These are phyloP conservation scores for Cynocephalus volans DNA, from an alignment of 2,113 vertebrate species.

Conservation along the genomic window DNA sequence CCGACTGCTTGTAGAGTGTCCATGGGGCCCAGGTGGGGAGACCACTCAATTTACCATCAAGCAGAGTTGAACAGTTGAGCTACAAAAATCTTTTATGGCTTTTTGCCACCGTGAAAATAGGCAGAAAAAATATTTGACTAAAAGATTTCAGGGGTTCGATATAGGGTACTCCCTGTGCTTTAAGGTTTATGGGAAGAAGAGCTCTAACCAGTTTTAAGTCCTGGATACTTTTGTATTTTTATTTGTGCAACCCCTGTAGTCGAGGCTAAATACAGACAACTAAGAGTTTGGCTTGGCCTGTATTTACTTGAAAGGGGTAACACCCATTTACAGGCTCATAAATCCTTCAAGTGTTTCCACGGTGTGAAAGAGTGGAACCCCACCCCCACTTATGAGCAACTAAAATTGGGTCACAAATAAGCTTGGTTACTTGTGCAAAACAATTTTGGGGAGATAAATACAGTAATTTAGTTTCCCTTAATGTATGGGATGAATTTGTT, in stretches of 20 bases:
- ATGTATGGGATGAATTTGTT: slow-evolving; percentile 55
- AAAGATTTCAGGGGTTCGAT: slow-evolving; percentile 54
- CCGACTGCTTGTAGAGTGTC: not conserved
- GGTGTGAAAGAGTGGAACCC: not conserved
- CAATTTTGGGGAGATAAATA: slow-evolving; percentile 19
- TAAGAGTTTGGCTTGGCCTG: slow-evolving; percentile 31
- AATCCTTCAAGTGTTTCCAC: slow-evolving; percentile 53
- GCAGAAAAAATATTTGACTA: not conserved
- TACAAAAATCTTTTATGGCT: not conserved
- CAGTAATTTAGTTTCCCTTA: slow-evolving; percentile 66
- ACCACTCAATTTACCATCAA: not conserved
- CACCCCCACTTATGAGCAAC: slow-evolving; percentile 2
- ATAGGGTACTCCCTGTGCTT: not conserved
- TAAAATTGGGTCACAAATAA: slow-evolving; percentile 68
- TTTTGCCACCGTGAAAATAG: not conserved
- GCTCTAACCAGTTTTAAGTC: slow-evolving; percentile 19
- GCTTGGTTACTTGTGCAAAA: slow-evolving; percentile 28
- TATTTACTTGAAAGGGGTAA: slow-evolving; percentile 62
- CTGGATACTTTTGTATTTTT: slow-evolving; percentile 55
- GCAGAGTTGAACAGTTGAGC: not conserved
- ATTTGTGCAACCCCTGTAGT: slow-evolving; percentile 70
- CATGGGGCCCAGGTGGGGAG: not conserved
- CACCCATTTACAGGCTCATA: slow-evolving; percentile 51
- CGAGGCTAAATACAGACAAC: slow-evolving; percentile 46
- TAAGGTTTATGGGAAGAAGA: slow-evolving; percentile 22